Base-by-base conservation (phyloP, 2,797 vertebrate genomes). In the Arnoldichthys spilopterus region DNA sequence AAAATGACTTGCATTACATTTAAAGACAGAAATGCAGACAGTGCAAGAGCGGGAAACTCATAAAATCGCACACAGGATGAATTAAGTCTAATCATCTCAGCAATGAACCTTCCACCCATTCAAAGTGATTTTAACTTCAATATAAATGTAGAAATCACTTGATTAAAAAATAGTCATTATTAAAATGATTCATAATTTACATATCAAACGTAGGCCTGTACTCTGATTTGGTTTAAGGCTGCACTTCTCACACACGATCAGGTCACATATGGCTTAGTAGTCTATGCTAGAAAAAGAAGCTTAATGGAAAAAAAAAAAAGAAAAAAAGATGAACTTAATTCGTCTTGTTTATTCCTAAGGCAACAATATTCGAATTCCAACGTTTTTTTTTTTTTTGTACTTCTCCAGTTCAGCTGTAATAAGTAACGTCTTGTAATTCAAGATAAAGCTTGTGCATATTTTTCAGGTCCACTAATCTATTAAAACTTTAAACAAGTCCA, bases 291-390 rank as follows among this genome's bases (percentile, higher is more conserved):
- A 81, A 40, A n/a, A 62, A 43, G 30, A 40, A 16, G 37, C 37
- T 40, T 40, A 40, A 62, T 22, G 2, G 15, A 70, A 86, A 74
- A 22, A 74, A 81, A 84, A 62, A 49, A 24, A 47, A 71, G 30
- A 61, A n/a, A 45, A 12, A 61, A 51, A 64, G 58, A 64, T 28
- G 8, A 26, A 72, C 24, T 12, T 26, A 28, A 12, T 74, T 75
- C 87, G 85, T 89, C 81, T 88, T 90, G 85, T 92, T 92, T 90
- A 90, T 89, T 93, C 90, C 89, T 91, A 92, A 92, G 90, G 91
- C 91, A 93, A 92, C 88, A 88, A 90, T 89, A 88, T 89, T 90
- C 80, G 89, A 87, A 90, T 87, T 89, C 84, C 62, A 79, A 63
- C 81, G 59, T 75, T 11, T 76, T 63, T 49, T n/a, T n/a, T n/a